Evolutionary conservation across 2,113 vertebrate species (phyloP).

Genomic region (human): GRCh38 chrX:42462501-42463000

Average conservation of each 20-base stretch:
- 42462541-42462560: conserved; percentile 25
- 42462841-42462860: neutral
- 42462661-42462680: neutral
- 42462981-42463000: neutral
- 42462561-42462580: neutral
- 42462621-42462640: neutral
- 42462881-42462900: neutral
- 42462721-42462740: neutral
- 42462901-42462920: conserved; percentile 12
- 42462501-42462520: conserved; percentile 19
- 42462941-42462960: neutral
- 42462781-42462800: conserved; percentile 18
- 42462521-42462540: conserved; percentile 23
- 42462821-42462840: neutral
- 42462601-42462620: neutral
- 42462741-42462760: neutral
- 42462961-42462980: neutral
- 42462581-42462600: neutral
- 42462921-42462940: neutral
- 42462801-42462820: neutral
- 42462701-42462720: neutral
- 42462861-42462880: neutral
- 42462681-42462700: neutral
- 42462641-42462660: neutral
- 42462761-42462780: neutral